Evolutionary conservation across 2,888 invertebrate genomes (phyloP), one percentile per base, ranked within the genome.

Genomic region (Pristionchus mayeri): DNA sequence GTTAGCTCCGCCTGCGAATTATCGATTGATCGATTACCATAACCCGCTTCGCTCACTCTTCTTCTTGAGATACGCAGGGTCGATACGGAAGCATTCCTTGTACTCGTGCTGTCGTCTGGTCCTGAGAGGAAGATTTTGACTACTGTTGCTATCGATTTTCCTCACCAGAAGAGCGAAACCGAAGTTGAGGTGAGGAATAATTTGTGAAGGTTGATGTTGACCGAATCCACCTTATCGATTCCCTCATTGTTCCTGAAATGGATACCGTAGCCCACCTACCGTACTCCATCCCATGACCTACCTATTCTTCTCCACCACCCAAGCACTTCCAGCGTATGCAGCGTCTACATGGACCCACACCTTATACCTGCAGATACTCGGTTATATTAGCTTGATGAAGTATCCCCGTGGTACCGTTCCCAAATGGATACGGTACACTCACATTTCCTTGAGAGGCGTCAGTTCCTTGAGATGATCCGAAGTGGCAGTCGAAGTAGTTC

Each of bases 401-500:
- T 44, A 60, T 82, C 21, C 37, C 80, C 85, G 82, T 86, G 24
- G 84, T 95, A 88, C 96, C 96, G 18, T 97, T 95, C 6, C 95
- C 95, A n/a, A n/a, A n/a, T n/a, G n/a, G n/a, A n/a, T 0, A 96
- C 96, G 86, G 98, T 96, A 4, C 24, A 54, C 37, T 54, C 27
- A 60, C 52, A n/a, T n/a, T n/a, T 71, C 71, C 40, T 44, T 71
- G 40, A 71, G 37, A 2, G 71, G 71, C 34, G 71, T 71, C 11
- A 71, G 40, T 94, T 98, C 98, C 18, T 95, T 94, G 37, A 99
- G 94, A 93, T 96, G 96, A 94, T 99, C 98, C 93, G 97, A 98
- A 0, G 98, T 96, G 93, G 97, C 98, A 91, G 96, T 96, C 0
- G 97, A 97, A 0, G 98, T 99, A 0, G 98, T 98, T 21, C 98